These are phyloP conservation scores for Parapsyche elsis DNA, from an alignment of 1,140 invertebrate genomes.

Conservation along the genomic window DNA sequence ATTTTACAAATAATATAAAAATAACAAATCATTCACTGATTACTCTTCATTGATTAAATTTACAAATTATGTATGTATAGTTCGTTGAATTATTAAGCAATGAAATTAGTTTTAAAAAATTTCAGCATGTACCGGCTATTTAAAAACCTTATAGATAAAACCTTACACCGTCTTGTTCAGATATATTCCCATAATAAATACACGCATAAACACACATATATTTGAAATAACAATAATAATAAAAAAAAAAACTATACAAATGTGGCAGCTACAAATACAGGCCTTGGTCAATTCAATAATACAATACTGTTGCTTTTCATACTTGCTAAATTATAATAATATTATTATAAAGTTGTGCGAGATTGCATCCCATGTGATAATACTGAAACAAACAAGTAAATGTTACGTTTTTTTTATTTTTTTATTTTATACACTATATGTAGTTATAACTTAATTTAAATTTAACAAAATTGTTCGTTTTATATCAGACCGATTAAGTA, in stretches of 20 bases:
- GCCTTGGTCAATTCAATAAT: conserved; percentile 55
- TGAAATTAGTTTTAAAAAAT: neutral
- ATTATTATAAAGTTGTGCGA: conserved; percentile 45
- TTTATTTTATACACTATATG: no score
- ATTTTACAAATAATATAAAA: conserved; percentile 20
- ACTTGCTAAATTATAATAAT: conserved; percentile 48
- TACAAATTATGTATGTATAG: neutral
- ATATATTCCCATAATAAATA: conserved; percentile 10
- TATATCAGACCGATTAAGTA: no score
- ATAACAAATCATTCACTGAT: neutral
- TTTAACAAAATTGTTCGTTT: no score
- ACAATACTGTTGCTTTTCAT: conserved; percentile 54
- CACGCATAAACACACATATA: conserved; percentile 21
- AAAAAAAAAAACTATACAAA: conserved; percentile 38
- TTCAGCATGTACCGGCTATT: neutral
- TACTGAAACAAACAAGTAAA: conserved; percentile 54
- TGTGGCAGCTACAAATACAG: conserved; percentile 40
- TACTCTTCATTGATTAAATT: neutral
- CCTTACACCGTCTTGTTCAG: conserved; percentile 2
- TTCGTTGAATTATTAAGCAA: neutral
- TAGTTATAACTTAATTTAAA: no score
- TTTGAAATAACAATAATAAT: conserved; percentile 13
- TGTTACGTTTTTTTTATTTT: no score
- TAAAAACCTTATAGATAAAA: conserved; percentile 35
- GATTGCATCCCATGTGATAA: conserved; percentile 55